Evolutionary conservation across 2,888 invertebrate genomes (phyloP), one percentile per base, ranked within the genome.

Genomic region (Pseudococcus longispinus): DNA sequence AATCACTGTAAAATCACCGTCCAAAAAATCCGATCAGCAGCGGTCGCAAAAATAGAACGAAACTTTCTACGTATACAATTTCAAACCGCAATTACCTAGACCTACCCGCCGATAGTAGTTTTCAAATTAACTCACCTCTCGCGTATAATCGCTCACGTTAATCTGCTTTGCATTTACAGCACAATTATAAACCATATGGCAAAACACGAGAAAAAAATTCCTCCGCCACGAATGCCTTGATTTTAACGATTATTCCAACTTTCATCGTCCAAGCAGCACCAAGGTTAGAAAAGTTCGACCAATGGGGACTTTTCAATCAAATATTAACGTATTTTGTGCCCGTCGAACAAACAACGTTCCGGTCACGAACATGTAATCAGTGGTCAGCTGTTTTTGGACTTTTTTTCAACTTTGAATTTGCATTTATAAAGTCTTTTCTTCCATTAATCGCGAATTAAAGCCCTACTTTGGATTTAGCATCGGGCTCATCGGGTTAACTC

Each of bases 181-280:
- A 42, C 77, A 42, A n/a, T 23, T 13, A 77, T 77, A n/a, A 37
- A 37, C 20, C 37, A 37, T 23, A 18, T 37, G 37, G n/a, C 4
- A 77, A 77, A 29, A 18, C 29, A 37, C 20, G 13, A 42, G 4
- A 20, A 11, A 32, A 74, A 29, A 32, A 74, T 32, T 70, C 74
- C 32, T 9, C 29, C 77, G 26, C 13, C 29, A 15, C 23, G 70
- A 80, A 42, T 11, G 42, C 20, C 42, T 80, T 42, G 42, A 42
- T 80, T 80, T 80, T 80, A 80, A 80, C 77, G 77, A 80, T 80
- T 80, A 74, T 15, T 74, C 32, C 18, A 42, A 80, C 77, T 80
- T 80, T 80, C 77, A 42, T 80, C 42, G 77, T 37, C 23, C 37
- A 18, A 15, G 29, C 13, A 15, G 4, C n/a, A 80, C 26, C 77